Evolutionary conservation across 2,113 vertebrate species (phyloP).

Genomic region (Aix galericulata): DNA sequence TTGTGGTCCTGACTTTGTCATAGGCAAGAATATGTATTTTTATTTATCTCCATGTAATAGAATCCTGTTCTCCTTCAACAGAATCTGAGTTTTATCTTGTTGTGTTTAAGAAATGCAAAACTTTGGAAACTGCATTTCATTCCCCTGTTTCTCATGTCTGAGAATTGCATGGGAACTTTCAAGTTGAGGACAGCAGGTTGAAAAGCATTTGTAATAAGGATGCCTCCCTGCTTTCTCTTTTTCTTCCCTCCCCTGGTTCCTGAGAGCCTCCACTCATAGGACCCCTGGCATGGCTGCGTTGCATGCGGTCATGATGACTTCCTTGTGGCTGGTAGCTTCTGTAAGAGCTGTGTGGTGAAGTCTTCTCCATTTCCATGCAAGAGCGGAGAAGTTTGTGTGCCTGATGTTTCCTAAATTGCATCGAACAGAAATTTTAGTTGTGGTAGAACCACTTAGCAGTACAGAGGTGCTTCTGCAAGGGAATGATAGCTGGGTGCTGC

Average conservation of each 20-base stretch:
- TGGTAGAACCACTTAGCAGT: neutral
- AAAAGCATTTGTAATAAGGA: neutral
- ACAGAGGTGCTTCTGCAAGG: neutral
- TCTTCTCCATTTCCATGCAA: neutral
- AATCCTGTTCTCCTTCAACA: neutral
- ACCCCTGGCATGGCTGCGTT: no score
- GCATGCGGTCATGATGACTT: neutral
- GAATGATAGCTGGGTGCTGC: neutral
- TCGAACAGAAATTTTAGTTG: neutral
- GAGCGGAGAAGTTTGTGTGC: neutral
- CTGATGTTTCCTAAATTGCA: neutral
- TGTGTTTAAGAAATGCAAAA: neutral
- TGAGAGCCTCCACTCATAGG: no score
- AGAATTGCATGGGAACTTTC: neutral
- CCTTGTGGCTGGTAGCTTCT: neutral
- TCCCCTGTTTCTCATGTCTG: rapidly evolving
- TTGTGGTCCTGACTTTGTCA: neutral
- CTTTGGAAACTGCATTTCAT: neutral
- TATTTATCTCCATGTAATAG: neutral
- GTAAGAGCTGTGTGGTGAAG: rapidly evolving
- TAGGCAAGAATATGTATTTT: neutral
- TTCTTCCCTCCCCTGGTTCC: neutral
- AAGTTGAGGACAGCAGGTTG: neutral
- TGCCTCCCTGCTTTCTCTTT: neutral
- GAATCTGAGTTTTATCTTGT: neutral